Base-by-base conservation (phyloP, 2,888 invertebrate species). In the Acanthosepion esculentum region DNA sequence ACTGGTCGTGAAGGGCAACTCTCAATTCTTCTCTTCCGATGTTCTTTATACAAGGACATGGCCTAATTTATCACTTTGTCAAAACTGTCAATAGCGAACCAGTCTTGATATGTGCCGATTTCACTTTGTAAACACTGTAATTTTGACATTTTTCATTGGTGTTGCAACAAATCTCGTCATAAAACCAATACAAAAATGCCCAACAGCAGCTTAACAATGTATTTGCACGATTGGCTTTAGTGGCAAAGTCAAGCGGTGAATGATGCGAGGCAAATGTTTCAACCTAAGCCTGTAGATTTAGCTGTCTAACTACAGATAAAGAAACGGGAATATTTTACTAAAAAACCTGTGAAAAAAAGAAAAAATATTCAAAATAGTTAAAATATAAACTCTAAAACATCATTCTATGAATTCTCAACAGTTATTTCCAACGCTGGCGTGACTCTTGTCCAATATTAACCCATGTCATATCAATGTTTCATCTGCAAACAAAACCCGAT, bases 21-120 rank as follows among this genome's bases (percentile, higher is more conserved):
- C 1, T 3, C 15, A 33, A 78, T n/a, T 33, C 12, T 33, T 78
- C 78, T n/a, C 78, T 78, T 33, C n/a, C 78, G n/a, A 78, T 23
- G 6, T 33, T 78, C 78, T n/a, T 78, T n/a, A 78, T 10, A n/a
- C n/a, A 78, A 78, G 78, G 10, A 78, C n/a, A 78, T 33, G 78
- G 78, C 78, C 78, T 78, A 78, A 78, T 78, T 78, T 78, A 78
- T 78, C 78, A 78, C 78, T 78, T n/a, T 78, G 78, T 78, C 78
- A n/a, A n/a, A 78, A 78, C 1, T 78, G 78, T 78, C 78, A 78
- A 78, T 18, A 78, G 10, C n/a, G 0, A 59, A 59, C 20, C 23
- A 20, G 3, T n/a, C 10, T 78, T 78, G 0, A 78, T 78, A 78
- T 78, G 78, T 78, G 15, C n/a, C n/a, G 78, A n/a, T 78, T 78